Conservation (phyloP, 2,797 vertebrate genomes). For the Alosa sapidissima region DNA sequence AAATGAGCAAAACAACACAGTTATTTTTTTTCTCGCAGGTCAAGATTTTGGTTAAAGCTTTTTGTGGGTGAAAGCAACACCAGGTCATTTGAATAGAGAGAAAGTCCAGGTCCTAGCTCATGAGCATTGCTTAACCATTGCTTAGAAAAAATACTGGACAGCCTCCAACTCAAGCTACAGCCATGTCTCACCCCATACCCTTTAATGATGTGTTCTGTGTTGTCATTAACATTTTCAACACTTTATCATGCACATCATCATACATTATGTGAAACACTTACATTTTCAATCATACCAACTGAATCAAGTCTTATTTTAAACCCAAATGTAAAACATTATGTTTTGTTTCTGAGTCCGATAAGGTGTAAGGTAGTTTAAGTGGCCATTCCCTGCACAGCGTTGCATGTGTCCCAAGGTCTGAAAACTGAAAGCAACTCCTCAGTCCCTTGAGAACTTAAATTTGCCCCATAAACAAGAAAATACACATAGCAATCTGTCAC, state of each 20-base stretch:
- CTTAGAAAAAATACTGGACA: background rate
- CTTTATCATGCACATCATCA: background rate
- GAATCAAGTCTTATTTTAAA: background rate
- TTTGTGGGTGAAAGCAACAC: background rate
- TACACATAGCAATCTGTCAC: background rate
- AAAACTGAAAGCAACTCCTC: background rate
- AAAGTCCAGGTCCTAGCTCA: background rate
- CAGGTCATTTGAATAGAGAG: background rate
- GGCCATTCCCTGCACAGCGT: background rate
- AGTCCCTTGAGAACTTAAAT: background rate
- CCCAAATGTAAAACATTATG: background rate
- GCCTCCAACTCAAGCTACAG: background rate
- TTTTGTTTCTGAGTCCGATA: background rate
- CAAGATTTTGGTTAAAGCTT: too few species aligned
- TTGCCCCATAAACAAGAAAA: background rate
- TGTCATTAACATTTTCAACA: background rate
- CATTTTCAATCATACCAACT: background rate
- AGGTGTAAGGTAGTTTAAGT: background rate
- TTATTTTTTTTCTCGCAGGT: too few species aligned
- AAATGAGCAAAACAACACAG: too few species aligned
- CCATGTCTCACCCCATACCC: background rate
- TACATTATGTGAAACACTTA: background rate
- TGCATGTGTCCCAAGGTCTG: background rate
- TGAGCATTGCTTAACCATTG: background rate
- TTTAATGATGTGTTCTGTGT: background rate